A percentile compares a stretch with the other conserved stretches of the same genome.
Evolutionary conservation across 2,797 vertebrate species (phyloP).

Genomic region (Nannoperca australis): DNA sequence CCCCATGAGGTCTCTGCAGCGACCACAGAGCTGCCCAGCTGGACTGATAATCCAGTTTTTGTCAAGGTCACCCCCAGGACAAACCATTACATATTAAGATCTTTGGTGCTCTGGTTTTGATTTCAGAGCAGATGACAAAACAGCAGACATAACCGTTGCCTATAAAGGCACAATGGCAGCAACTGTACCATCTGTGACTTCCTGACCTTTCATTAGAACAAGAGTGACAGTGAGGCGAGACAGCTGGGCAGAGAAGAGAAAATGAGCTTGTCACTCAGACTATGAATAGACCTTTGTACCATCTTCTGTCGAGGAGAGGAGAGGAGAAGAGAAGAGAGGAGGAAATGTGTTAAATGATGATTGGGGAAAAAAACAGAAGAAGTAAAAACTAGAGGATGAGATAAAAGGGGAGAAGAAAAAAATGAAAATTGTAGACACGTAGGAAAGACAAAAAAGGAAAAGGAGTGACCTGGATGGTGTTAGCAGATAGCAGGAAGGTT

Average conservation of each 20-base stretch:
- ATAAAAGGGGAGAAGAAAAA: conserved; percentile 1
- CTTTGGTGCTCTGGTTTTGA: conserved; percentile 40
- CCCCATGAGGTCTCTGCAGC: conserved; percentile 16
- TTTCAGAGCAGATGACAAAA: conserved; percentile 66
- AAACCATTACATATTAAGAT: conserved; percentile 41
- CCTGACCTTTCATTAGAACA: conserved; percentile 75
- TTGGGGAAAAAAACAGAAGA: background rate
- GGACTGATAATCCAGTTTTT: conserved; percentile 50
- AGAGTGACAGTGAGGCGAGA: conserved; percentile 75
- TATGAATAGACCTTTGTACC: conserved; percentile 80
- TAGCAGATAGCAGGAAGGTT: conserved; percentile 50
- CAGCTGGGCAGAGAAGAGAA: conserved; percentile 70
- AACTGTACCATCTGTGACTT: conserved; percentile 66
- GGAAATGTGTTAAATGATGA: conserved; percentile 11
- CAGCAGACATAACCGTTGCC: conserved; percentile 37
- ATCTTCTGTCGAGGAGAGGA: conserved; percentile 32
- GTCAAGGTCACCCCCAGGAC: conserved; percentile 70
- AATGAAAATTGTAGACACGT: conserved; percentile 14
- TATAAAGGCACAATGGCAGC: conserved; percentile 66
- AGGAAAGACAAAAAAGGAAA: conserved; percentile 15
- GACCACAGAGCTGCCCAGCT: conserved; percentile 41
- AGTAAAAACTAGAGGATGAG: background rate
- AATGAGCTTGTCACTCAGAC: conserved; percentile 73
- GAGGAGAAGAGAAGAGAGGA: conserved; percentile 9
- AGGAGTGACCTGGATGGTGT: conserved; percentile 35